Conservation (phyloP, 1,140 invertebrate genomes). For the Drosophila mojavensis region DNA sequence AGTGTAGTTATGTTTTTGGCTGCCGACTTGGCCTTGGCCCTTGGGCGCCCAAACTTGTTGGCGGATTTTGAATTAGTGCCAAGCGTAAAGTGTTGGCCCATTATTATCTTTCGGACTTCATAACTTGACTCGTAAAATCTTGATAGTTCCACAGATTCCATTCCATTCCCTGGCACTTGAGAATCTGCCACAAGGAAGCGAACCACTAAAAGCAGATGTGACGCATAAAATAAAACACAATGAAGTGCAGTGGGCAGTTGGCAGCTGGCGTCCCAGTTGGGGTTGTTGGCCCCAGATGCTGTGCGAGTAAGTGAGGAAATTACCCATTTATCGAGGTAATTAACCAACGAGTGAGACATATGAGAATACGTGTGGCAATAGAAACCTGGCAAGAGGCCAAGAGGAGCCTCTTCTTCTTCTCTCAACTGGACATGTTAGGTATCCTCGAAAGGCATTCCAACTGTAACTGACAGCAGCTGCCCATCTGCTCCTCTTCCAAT, state of each 20-base stretch:
- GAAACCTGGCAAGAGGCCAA: constrained; percentile 12
- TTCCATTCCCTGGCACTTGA: background rate
- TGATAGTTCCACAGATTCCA: constrained; percentile 48
- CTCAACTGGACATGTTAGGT: constrained; percentile 6
- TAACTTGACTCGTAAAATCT: constrained; percentile 71
- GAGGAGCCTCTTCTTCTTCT: background rate
- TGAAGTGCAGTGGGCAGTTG: background rate
- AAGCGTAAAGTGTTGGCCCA: constrained; percentile 80
- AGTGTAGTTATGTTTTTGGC: constrained; percentile 56
- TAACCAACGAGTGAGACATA: constrained; percentile 44
- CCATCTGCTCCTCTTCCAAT: too few relatives aligned
- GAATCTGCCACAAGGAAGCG: constrained; percentile 21
- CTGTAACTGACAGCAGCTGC: constrained; percentile 25
- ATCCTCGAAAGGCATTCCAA: constrained; percentile 50
- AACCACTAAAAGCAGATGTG: constrained; percentile 40
- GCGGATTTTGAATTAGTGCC: constrained; percentile 76
- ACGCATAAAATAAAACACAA: constrained; percentile 54
- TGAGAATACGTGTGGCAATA: constrained; percentile 55
- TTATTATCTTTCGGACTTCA: constrained; percentile 83
- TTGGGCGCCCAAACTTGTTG: constrained; percentile 37
- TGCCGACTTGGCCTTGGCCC: constrained; percentile 47
- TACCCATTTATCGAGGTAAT: constrained; percentile 72
- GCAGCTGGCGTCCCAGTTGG: constrained; percentile 5
- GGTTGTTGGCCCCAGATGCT: constrained; percentile 39
- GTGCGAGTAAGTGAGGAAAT: constrained; percentile 36